These are phyloP conservation scores for Schizaphis graminum DNA, from an alignment of 2,888 invertebrate genomes.

Conservation along the genomic window DNA sequence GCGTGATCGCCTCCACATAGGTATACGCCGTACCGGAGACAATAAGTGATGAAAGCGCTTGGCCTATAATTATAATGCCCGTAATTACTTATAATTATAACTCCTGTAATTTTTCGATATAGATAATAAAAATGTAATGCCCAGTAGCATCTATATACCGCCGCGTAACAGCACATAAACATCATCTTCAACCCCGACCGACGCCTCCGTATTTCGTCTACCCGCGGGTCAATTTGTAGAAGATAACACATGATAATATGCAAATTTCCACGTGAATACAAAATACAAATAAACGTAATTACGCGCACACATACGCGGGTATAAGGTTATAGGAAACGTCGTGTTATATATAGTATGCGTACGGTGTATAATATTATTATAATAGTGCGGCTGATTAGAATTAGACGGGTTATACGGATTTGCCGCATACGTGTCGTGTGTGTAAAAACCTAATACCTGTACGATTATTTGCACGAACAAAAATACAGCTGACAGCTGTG, in stretches of 20 bases:
- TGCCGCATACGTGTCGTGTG: background rate
- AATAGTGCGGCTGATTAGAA: background rate
- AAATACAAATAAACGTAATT: slow-evolving; percentile 1
- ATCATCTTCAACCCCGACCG: background rate
- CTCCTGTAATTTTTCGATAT: slow-evolving; percentile 42
- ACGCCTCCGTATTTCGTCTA: slow-evolving; percentile 43
- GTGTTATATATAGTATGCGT: background rate
- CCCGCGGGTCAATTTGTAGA: background rate
- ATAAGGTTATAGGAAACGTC: background rate
- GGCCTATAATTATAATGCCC: slow-evolving; percentile 46
- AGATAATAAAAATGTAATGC: slow-evolving; percentile 54
- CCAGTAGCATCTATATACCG: slow-evolving; percentile 50
- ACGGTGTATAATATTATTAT: background rate
- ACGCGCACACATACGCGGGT: background rate
- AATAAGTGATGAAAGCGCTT: slow-evolving; percentile 51
- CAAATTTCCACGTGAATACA: slow-evolving; percentile 29
- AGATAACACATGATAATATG: background rate
- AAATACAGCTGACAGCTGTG: background rate
- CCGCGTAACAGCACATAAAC: background rate
- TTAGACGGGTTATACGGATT: background rate
- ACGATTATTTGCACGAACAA: background rate
- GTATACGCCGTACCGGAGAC: slow-evolving; percentile 29
- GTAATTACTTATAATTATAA: slow-evolving; percentile 56
- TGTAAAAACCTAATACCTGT: background rate
- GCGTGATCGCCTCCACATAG: slow-evolving; percentile 38